phyloP scores from a whole-genome alignment of 2,888 invertebrate genomes.

The Drosophila rubida region DNA sequence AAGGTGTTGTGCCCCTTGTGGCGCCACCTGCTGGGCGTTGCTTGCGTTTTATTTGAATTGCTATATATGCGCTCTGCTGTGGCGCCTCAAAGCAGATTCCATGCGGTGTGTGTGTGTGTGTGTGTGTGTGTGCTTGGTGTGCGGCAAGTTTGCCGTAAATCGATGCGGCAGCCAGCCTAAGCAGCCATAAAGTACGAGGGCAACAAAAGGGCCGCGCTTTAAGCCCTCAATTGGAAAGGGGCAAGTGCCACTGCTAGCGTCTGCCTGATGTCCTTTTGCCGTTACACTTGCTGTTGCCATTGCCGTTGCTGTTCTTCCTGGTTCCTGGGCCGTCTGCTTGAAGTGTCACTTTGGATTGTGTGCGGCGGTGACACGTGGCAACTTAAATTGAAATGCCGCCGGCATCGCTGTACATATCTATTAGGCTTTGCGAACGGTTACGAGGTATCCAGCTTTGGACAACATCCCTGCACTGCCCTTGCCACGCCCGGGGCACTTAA shows the following conservation, averaged over 20 bases:
- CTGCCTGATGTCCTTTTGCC: not conserved
- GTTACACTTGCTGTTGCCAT: not conserved
- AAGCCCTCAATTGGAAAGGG: conserved; percentile 31
- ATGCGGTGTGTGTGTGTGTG: conserved; percentile 19
- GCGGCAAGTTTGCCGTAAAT: conserved; percentile 70
- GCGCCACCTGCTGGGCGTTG: conserved; percentile 66
- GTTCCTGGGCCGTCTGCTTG: conserved; percentile 29
- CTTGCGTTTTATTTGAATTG: conserved; percentile 66
- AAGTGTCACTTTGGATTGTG: conserved; percentile 75
- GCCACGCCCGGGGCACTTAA: conserved; percentile 52
- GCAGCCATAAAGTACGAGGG: conserved; percentile 76
- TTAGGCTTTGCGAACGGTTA: conserved; percentile 49
- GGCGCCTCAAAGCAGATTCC: conserved; percentile 62
- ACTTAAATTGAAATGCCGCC: conserved; percentile 79
- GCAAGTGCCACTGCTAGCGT: not conserved
- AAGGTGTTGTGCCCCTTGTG: conserved; percentile 46
- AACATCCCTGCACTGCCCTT: not conserved
- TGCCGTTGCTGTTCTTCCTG: conserved; percentile 1
- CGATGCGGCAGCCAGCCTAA: conserved; percentile 73
- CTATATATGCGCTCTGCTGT: conserved; percentile 41
- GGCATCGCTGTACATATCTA: conserved; percentile 70
- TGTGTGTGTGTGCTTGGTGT: conserved; percentile 29
- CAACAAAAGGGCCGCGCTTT: conserved; percentile 55
- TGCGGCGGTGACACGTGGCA: conserved; percentile 77
- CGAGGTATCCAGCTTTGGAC: not conserved